These are phyloP conservation scores for Catamblyrhynchus diadema DNA, from an alignment of 2,797 vertebrate species.

Conservation along the genomic window DNA sequence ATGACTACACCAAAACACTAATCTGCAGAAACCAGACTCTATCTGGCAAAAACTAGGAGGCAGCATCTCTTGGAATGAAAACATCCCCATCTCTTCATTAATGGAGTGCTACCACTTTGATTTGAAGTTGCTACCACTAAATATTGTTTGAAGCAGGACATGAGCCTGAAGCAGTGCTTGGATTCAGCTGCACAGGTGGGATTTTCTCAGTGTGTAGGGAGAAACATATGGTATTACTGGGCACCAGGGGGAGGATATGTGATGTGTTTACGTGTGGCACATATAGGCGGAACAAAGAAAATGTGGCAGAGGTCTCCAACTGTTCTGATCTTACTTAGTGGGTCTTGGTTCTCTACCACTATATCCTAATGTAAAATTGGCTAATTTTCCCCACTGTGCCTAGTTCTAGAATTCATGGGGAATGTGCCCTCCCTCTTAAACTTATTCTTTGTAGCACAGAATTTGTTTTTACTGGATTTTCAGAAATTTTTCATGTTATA, in stretches of 20 bases:
- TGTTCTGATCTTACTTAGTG: neutral
- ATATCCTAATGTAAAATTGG: neutral
- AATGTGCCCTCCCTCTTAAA: neutral
- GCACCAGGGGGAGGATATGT: fast-evolving
- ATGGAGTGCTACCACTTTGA: neutral
- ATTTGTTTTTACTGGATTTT: neutral
- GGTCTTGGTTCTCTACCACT: neutral
- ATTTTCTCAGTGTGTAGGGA: neutral
- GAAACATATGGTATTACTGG: neutral
- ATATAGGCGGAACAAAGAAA: neutral
- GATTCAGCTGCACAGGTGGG: neutral
- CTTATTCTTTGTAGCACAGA: neutral
- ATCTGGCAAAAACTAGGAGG: neutral
- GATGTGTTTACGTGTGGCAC: neutral
- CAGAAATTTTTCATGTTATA: neutral
- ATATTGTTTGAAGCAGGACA: neutral
- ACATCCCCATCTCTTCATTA: neutral
- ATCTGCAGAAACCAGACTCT: neutral
- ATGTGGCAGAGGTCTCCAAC: neutral
- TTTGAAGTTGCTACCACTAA: neutral
- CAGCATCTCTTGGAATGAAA: neutral
- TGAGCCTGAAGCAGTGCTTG: neutral
- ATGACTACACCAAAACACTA: neutral
- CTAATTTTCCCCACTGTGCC: neutral
- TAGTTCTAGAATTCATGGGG: neutral